Evolutionary conservation across 2,113 vertebrate species (phyloP), one percentile per base, ranked within the genome.

Genomic region (Centropus bengalensis): DNA sequence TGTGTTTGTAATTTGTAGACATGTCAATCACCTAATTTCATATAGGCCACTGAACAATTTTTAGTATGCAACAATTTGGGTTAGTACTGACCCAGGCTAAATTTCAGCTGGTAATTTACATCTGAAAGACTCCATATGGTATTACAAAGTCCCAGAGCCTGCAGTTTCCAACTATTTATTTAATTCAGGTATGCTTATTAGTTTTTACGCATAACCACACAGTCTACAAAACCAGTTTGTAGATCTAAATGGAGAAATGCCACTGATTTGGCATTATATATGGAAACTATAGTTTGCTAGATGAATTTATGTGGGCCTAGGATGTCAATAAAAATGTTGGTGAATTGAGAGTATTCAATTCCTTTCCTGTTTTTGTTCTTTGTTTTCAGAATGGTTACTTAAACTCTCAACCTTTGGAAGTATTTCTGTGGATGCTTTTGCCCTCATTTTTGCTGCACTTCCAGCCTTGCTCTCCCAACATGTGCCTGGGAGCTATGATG

Each of bases 21-120:
- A 4, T 93, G 93, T 96, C 95, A 95, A 93, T 96, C 96, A 95
- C 82, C 86, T 89, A 67, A 97, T 94, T 96, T 97, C 85, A 93
- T 93, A 90, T 78, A 93, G 85, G 91, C 82, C 89, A 91, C 91
- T 91, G 95, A 85, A 90, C 94, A 96, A 95, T 86, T 96, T 95
- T 95, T 97, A 96, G 79, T 91, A 95, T 0, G 30, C 85, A 91
- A 95, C 73, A 88, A 88, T 94, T 96, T 93, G 79, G 85, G 85
- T 91, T 95, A 87, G 89, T 81, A 97, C 82, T 94, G 89, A 97
- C 89, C 95, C 88, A 81, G 91, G 82, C 47, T 94, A 94, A 93
- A 94, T 97, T 96, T 97, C 79, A 91, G 75, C 76, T 88, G 56
- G 64, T 91, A 93, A 96, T 97, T 95, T 96, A 89, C 88, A 91